A percentile compares a stretch with the other conserved stretches of the same genome.
phyloP scores from a whole-genome alignment of 1,140 invertebrate genomes.

The Drosophila willistoni region DNA sequence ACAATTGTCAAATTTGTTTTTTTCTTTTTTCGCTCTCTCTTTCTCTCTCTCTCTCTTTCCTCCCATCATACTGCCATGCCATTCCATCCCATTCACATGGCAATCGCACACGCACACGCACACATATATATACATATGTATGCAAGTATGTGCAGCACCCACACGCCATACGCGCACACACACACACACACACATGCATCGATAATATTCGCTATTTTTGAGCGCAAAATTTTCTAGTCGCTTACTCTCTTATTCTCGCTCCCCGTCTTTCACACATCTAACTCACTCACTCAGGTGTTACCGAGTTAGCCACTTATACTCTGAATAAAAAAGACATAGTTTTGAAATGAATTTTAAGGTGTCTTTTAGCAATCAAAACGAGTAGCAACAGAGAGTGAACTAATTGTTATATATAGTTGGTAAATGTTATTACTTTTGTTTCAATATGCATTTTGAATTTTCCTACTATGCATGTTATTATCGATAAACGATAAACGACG shows the following conservation, averaged over 20 bases:
- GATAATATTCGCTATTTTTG: slow-evolving; percentile 66
- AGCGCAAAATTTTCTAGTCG: slow-evolving; percentile 44
- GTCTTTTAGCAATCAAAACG: neutral
- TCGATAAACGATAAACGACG: slow-evolving; percentile 51
- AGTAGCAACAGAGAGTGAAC: neutral
- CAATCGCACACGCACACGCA: slow-evolving; percentile 33
- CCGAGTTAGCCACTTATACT: neutral
- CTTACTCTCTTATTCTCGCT: slow-evolving; percentile 16
- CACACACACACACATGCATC: slow-evolving; percentile 24
- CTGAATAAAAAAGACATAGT: too few species aligned
- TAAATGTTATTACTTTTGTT: slow-evolving; percentile 14
- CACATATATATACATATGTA: slow-evolving; percentile 25
- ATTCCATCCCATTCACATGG: slow-evolving; percentile 68
- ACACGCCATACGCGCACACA: slow-evolving; percentile 25
- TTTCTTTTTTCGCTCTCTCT: slow-evolving; percentile 11
- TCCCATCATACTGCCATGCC: slow-evolving; percentile 51
- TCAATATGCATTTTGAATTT: neutral
- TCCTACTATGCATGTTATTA: slow-evolving; percentile 3
- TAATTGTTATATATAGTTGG: neutral
- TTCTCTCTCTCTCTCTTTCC: slow-evolving; percentile 17
- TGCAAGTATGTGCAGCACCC: slow-evolving; percentile 15
- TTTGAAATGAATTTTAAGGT: too few species aligned
- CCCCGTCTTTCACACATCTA: slow-evolving; percentile 30
- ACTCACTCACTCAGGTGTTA: slow-evolving; percentile 12
- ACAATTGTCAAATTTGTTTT: slow-evolving; percentile 81